Evolutionary conservation across 37 sponge, comb jelly and placozoan genomes (phyloP), one percentile per base, ranked within the genome.

Genomic region (Oopsacas minuta): DNA sequence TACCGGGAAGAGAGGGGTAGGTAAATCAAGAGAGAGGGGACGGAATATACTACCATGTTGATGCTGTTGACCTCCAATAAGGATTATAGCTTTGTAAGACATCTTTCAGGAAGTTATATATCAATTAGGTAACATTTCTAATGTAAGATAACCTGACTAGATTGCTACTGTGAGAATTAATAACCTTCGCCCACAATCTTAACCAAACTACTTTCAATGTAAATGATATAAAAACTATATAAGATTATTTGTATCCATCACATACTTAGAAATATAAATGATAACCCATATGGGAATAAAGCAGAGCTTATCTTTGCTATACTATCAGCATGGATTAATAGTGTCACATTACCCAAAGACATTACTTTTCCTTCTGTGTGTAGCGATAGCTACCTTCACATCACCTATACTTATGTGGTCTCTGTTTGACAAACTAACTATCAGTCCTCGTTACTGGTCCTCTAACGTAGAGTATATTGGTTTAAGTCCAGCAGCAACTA

Each of bases 1-100:
- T n/a, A 98, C 85, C 36, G 99, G 99, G 51, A 98, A 98, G 39
- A 98, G 86, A 0, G 99, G 96, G 69, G 95, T 90, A 22, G 96
- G 94, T 0, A 98, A 81, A 37, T 98, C 94, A 36, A 98, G 86
- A 20, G 99, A 98, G 36, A 98, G 90, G 0, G 99, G 99, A 0
- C 99, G 89, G 85, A 98, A 98, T 12, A 92, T 81, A 0, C 96
- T 95, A 32, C 96, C 96, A 88, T 81, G 52, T 32, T 36, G 86
- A 38, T 92, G 91, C 52, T 93, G 94, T 0, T 94, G 99, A 36
- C 99, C 96, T 82, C 99, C 99, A 0, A 98, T 89, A 0, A 98
- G 89, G 37, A 98, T 98, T 20, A 98, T 91, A 8, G 93, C 96
- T 37, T 98, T 98, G 75, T 61, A 61, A 10, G 75, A 61, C 75